phyloP scores from a whole-genome alignment of 2,888 invertebrate genomes.

The Oscheius sp. region DNA sequence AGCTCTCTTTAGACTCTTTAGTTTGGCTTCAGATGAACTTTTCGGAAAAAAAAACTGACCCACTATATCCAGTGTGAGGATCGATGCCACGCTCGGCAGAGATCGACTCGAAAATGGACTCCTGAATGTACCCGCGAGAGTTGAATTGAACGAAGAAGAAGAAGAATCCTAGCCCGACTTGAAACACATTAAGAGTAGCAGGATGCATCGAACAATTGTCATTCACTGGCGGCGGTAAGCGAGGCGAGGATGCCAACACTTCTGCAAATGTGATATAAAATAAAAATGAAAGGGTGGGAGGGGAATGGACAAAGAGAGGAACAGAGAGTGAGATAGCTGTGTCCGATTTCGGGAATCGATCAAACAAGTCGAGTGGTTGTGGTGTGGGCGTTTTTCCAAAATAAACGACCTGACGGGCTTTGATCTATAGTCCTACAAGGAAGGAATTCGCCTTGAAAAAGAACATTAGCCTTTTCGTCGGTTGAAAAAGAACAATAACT shows the following conservation, averaged over 20 bases:
- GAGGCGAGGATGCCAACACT: constrained; percentile 19
- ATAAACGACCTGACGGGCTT: too few relatives aligned
- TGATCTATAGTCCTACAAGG: too few relatives aligned
- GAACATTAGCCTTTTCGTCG: too few relatives aligned
- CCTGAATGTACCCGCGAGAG: constrained; percentile 26
- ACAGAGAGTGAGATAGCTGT: constrained; percentile 1
- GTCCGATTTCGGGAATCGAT: too few relatives aligned
- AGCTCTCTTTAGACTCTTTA: not conserved
- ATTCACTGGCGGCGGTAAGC: constrained; percentile 20
- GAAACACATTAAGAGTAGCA: constrained; percentile 27
- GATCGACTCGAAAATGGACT: constrained; percentile 19
- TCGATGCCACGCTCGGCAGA: constrained; percentile 7
- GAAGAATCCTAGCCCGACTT: constrained; percentile 32
- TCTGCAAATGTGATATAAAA: constrained; percentile 10
- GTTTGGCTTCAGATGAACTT: too few relatives aligned
- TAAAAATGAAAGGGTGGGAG: too few relatives aligned
- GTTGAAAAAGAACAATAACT: too few relatives aligned
- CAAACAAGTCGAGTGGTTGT: not conserved
- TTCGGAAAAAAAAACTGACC: constrained; percentile 12
- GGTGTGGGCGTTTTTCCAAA: too few relatives aligned
- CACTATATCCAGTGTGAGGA: constrained; percentile 29
- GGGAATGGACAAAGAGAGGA: not conserved
- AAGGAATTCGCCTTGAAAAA: too few relatives aligned
- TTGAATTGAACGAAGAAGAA: constrained; percentile 28
- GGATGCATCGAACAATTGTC: not conserved